phyloP scores from a whole-genome alignment of 2,113 vertebrate species.

The Spheniscus mendiculus region DNA sequence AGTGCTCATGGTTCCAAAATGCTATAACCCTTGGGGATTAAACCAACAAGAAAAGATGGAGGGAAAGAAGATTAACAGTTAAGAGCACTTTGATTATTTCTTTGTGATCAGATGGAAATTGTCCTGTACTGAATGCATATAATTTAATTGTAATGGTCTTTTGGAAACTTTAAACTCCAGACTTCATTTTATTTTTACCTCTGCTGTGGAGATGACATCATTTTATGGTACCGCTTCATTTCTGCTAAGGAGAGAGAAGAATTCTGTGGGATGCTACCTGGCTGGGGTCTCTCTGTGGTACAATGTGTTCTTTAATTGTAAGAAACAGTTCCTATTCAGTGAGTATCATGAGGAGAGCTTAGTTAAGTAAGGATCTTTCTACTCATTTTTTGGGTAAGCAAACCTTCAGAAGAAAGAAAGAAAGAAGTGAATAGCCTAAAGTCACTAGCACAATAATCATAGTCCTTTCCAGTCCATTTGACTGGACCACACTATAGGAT shows the following conservation, averaged over 20 bases:
- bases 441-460: neutral
- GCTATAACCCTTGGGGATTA: slow-evolving; percentile 6
- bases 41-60: slow-evolving; percentile 36
- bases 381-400: neutral
- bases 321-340: neutral
- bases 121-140: slow-evolving; percentile 3
- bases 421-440: neutral
- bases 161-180: slow-evolving; percentile 23
- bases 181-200: neutral
- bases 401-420: neutral
- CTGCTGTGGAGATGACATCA: neutral
- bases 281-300: neutral
- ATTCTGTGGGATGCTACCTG: neutral
- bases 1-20: neutral
- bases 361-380: neutral
- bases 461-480: neutral
- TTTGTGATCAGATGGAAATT: slow-evolving; percentile 47
- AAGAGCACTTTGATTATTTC: slow-evolving; percentile 65
- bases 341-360: neutral
- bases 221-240: neutral
- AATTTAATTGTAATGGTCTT: slow-evolving; percentile 30
- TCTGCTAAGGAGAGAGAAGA: neutral
- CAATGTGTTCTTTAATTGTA: neutral
- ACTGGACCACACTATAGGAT: neutral
- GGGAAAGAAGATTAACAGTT: slow-evolving; percentile 35